These are phyloP conservation scores for Etia nguti DNA, from an alignment of 2,113 vertebrate species.

Conservation along the genomic window DNA sequence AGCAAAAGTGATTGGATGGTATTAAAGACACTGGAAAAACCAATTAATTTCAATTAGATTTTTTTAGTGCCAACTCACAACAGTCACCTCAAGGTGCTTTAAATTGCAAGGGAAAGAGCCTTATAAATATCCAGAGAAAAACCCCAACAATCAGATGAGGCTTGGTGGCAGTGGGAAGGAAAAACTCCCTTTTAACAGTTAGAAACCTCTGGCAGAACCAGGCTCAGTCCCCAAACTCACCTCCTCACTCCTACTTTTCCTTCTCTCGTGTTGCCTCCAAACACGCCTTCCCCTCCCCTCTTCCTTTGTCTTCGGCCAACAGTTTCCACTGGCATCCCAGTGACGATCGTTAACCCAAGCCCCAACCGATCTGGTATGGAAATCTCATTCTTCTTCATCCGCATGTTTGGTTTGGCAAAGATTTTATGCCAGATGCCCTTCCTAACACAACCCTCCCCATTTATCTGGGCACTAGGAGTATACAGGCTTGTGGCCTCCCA, in stretches of 20 bases:
- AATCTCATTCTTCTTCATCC: neutral
- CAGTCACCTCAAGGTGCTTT: neutral
- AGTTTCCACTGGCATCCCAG: neutral
- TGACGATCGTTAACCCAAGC: neutral
- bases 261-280: neutral
- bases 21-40: neutral
- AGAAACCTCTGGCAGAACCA: neutral
- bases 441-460: neutral
- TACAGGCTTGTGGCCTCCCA: neutral
- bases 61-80: neutral
- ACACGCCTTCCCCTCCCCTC: neutral
- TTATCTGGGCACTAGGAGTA: neutral
- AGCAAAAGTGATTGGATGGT: neutral
- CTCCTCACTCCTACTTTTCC: neutral
- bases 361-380: neutral
- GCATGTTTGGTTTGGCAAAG: neutral
- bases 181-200: neutral
- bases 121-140: neutral
- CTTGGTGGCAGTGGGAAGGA: neutral
- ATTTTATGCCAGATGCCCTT: neutral
- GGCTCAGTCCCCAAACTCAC: neutral
- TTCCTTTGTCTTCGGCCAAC: neutral
- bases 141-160: neutral
- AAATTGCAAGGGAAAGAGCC: neutral
- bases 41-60: neutral